A percentile compares a stretch with the other conserved stretches of the same genome.
Evolutionary conservation across 2,797 vertebrate genomes (phyloP).

Genomic region (Lerista edwardsae): DNA sequence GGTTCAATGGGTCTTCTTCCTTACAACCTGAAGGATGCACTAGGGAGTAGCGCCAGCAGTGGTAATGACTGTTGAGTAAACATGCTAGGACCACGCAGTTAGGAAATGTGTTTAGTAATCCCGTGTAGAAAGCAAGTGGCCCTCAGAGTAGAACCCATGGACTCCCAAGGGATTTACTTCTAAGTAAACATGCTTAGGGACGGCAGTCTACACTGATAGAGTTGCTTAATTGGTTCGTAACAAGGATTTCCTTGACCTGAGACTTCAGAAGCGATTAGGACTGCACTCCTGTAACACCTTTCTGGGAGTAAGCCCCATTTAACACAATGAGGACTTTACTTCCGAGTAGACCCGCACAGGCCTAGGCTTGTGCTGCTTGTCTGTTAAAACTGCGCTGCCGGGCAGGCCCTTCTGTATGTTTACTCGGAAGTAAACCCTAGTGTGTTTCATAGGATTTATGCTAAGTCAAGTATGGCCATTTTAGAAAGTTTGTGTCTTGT

Average conservation of each 20-base stretch:
- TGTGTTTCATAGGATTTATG: too few relatives aligned
- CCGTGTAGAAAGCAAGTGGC: background rate
- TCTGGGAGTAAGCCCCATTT: too few relatives aligned
- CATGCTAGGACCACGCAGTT: background rate
- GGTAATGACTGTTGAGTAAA: background rate
- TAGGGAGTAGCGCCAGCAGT: background rate
- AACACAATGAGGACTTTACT: background rate
- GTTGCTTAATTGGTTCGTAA: background rate
- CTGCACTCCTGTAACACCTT: too few relatives aligned
- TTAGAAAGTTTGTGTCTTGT: background rate
- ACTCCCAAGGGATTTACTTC: background rate
- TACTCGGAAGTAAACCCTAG: too few relatives aligned
- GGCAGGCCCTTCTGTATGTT: too few relatives aligned
- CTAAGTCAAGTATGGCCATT: background rate
- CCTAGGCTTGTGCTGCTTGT: background rate
- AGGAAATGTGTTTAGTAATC: background rate
- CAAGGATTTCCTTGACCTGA: background rate
- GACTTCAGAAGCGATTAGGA: background rate
- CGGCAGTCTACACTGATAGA: background rate
- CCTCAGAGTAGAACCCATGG: background rate
- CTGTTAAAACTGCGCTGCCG: background rate
- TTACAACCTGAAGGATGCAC: background rate
- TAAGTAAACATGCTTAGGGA: background rate
- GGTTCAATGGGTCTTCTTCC: background rate
- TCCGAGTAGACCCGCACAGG: background rate